Conservation (phyloP, 2,888 invertebrate species). For the Dryadula phaetusa region DNA sequence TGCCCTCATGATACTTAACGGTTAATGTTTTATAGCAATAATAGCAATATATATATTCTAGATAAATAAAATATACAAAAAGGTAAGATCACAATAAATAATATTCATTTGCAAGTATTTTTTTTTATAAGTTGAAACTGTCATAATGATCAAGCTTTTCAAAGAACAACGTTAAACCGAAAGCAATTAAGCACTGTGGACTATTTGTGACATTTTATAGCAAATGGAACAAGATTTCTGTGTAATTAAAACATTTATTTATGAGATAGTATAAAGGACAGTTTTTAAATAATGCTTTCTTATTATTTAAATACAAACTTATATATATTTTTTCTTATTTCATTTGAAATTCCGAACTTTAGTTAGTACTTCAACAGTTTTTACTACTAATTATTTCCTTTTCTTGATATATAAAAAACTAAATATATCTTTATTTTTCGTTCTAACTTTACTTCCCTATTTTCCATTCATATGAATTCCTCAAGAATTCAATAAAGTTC, state of each 20-base stretch:
- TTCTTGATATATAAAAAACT: not conserved
- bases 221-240: slow-evolving; percentile 3
- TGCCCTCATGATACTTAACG: not conserved
- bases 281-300: not conserved
- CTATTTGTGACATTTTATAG: slow-evolving; percentile 30
- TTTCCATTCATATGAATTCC: slow-evolving; percentile 3
- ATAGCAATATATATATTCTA: not conserved
- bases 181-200: slow-evolving; percentile 27
- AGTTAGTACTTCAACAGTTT: not conserved
- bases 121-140: slow-evolving; percentile 25
- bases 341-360: not conserved
- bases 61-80: slow-evolving; percentile 8
- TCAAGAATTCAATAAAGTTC: slow-evolving; percentile 20
- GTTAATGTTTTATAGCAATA: not conserved
- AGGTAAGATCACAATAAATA: not conserved
- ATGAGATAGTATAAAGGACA: not conserved
- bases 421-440: no score
- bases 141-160: slow-evolving; percentile 25
- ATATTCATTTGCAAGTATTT: slow-evolving; percentile 3
- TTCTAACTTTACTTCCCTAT: not conserved
- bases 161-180: slow-evolving; percentile 24
- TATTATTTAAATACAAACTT: not conserved
- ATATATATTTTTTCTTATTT: not conserved
- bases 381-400: not conserved
- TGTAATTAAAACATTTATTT: slow-evolving; percentile 27